A percentile compares a stretch with the other conserved stretches of the same genome.
Conservation (phyloP, 2,888 invertebrate species). For the Cepaea hortensis region DNA sequence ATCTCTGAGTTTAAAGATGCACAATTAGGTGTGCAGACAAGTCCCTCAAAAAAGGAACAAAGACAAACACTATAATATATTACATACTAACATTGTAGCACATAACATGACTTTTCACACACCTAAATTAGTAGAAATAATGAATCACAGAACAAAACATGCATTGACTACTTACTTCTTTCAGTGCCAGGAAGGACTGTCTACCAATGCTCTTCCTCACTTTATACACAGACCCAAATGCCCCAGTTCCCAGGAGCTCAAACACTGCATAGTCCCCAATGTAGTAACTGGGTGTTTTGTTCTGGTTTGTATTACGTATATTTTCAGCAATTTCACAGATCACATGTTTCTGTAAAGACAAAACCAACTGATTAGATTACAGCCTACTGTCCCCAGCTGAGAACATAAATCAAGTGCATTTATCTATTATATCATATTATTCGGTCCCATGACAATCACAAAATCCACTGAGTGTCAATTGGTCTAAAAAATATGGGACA, state of each 20-base stretch:
- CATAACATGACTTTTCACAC: background rate
- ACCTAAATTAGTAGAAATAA: background rate
- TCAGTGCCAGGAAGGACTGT: constrained; percentile 76
- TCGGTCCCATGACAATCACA: no score
- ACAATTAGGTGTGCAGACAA: background rate
- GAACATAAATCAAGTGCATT: no score
- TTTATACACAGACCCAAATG: constrained; percentile 78
- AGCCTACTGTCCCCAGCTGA: no score
- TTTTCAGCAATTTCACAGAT: constrained; percentile 70
- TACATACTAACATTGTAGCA: background rate
- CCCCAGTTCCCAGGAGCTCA: constrained; percentile 77
- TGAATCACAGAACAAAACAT: background rate
- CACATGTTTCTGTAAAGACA: constrained; percentile 59
- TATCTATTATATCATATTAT: no score
- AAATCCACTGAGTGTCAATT: no score
- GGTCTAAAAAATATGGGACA: no score
- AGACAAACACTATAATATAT: background rate
- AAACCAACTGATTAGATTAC: background rate
- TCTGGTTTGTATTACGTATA: constrained; percentile 71
- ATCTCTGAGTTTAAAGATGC: no score
- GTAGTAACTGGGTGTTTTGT: constrained; percentile 68
- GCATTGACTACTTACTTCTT: constrained; percentile 72
- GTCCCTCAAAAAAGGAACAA: background rate
- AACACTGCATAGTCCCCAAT: constrained; percentile 77
- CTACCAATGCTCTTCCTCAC: constrained; percentile 73